Base-by-base conservation (phyloP, 2,888 invertebrate species). In the Dolichopus griseipennis region DNA sequence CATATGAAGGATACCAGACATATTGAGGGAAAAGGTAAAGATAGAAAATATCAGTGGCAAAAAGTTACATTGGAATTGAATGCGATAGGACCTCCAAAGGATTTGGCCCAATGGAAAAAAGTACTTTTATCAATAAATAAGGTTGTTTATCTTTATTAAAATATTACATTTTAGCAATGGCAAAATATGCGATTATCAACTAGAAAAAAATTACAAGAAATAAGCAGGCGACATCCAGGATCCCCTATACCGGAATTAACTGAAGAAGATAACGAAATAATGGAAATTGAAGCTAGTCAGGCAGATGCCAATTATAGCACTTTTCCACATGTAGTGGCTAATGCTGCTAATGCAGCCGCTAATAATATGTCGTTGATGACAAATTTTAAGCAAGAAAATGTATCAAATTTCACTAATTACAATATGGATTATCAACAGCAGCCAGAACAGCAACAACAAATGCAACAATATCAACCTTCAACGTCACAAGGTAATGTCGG, bases 1-100 rank as follows among this genome's bases (percentile, higher is more conserved):
- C 64, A 64, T 37, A 64, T 64, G 64, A 64, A 37, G 34, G 64
- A 64, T 33, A 64, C 64, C 20, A 33, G 64, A 33, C 33, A 64
- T 34, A 64, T 64, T 20, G 64, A 64, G n/a, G 64, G 64, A 20
- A 64, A 64, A 37, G 64, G 64, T 37, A 64, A 64, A 64, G 64
- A 64, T 34, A 33, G 64, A 9, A 64, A 64, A 64, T 64, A 64
- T 34, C 64, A 64, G 18, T 52, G 52, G 52, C 52, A 52, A 52
- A 52, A 52, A 52, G n/a, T 52, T 52, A 52, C 52, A 12, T 1
- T 52, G 52, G 52, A 52, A 52, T n/a, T 52, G 18, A 52, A 52
- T 52, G 52, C 64, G 6, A 34, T 37, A 9, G 52, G 52, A 52
- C 52, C 52, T 18, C 52, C 52, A 18, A 52, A 52, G 18, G 18